Evolutionary conservation across 2,797 vertebrate genomes (phyloP).

Genomic region (Balearica regulorum): DNA sequence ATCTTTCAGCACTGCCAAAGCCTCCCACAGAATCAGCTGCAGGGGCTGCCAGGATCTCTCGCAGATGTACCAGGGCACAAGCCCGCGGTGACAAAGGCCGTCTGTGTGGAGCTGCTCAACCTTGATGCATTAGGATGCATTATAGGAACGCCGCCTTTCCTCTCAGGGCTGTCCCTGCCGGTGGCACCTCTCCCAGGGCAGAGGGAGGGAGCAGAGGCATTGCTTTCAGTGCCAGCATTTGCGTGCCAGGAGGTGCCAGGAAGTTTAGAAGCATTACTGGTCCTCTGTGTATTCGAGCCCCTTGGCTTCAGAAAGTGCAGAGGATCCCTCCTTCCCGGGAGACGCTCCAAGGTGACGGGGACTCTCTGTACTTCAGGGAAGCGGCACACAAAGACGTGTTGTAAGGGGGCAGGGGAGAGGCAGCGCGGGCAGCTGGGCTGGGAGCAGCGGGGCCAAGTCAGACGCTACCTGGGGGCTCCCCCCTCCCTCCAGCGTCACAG

Average conservation of each 20-base stretch:
- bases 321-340: conserved; percentile 38
- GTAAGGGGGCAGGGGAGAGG: not conserved
- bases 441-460: fast-evolving
- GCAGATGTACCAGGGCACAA: not conserved
- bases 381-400: conserved; percentile 4
- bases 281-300: not conserved
- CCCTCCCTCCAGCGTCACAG: not conserved
- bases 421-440: not conserved
- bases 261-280: conserved; percentile 2
- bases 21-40: not conserved
- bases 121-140: conserved; percentile 31
- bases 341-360: conserved; percentile 10
- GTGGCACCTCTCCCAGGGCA: conserved; percentile 31
- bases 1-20: conserved; percentile 5
- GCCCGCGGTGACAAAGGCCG: conserved; percentile 23
- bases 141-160: not conserved
- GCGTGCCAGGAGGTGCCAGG: conserved; percentile 33
- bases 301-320: not conserved
- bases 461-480: not conserved
- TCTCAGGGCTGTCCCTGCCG: not conserved
- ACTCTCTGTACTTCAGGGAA: conserved; percentile 2
- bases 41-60: conserved; percentile 17
- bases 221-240: not conserved
- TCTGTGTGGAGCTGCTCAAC: conserved; percentile 17
- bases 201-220: not conserved